Evolutionary conservation across 1,140 invertebrate species (phyloP), one percentile per base, ranked within the genome.

Genomic region (Formica exsecta): DNA sequence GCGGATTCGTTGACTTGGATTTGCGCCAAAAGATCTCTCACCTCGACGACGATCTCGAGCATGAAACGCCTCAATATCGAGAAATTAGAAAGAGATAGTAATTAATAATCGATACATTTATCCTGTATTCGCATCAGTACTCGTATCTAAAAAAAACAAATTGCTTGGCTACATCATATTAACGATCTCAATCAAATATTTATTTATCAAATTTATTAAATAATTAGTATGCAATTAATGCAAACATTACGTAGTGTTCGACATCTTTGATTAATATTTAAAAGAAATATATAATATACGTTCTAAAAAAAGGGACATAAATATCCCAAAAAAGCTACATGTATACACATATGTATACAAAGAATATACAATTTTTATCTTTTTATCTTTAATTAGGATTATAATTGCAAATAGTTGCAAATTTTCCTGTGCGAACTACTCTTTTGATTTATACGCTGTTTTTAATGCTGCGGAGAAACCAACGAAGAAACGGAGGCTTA

Each of bases 1-100:
- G 57, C 68, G 71, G 48, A 87, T 76, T 75, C 85, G 65, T 68
- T 79, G 86, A 62, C 62, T 90, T 91, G 89, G 88, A 86, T 61
- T 13, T 13, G 29, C 4, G 88, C 91, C 91, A 92, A 77, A 57
- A 64, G 59, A 71, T 65, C 25, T 81, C 65, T 74, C 51, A 22
- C 54, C 66, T 66, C 54, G 5, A 51, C 71, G 73, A 51, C 13
- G 51, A 88, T 86, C 29, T 85, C 77, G 59, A 73, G 57, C 29
- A 8, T 54, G 22, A 41, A 66, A 36, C 48, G 44, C 65, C 54
- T 51, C 66, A 65, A 85, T 90, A 54, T 85, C 71, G 65, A 89
- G 87, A 85, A 59, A 32, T 61, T 16, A 19, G 22, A 61, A 77
- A 86, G 25, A 36, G 2, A 8, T 29, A 66, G n/a, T 29, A 70